Evolutionary conservation across 2,888 invertebrate species (phyloP).

Genomic region (Limenitis camilla): DNA sequence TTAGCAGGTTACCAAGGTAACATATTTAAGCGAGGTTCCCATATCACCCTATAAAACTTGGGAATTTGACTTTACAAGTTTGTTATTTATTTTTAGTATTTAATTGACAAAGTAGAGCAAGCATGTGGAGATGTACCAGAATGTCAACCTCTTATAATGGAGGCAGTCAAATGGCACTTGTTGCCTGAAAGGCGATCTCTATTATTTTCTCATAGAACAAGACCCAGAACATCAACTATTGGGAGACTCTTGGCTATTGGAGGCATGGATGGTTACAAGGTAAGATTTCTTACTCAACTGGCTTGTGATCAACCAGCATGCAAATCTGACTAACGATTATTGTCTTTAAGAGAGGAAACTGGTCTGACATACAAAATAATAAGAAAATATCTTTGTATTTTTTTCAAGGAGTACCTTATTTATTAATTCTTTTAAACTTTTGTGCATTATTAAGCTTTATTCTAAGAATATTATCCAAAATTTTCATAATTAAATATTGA

Average conservation of each 20-base stretch:
- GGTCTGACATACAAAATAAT: no score
- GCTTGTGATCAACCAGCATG: neutral
- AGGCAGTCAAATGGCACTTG: constrained; percentile 94
- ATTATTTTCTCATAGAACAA: constrained; percentile 85
- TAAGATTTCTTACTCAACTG: constrained; percentile 21
- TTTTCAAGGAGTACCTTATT: no score
- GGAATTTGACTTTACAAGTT: neutral
- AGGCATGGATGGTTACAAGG: constrained; percentile 94
- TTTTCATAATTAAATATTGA: no score
- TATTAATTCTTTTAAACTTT: no score
- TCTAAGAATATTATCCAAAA: no score
- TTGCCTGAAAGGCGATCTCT: constrained; percentile 88
- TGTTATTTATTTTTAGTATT: constrained; percentile 78
- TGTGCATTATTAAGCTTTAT: no score
- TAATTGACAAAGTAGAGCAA: constrained; percentile 89
- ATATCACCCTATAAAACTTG: no score
- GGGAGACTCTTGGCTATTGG: constrained; percentile 91
- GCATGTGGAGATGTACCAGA: constrained; percentile 78
- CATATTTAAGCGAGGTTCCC: no score
- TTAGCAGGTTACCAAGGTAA: no score
- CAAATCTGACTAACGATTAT: neutral
- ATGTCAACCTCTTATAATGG: constrained; percentile 92
- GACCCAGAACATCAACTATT: constrained; percentile 93
- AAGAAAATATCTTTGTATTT: no score
- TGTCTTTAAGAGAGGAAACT: no score